Evolutionary conservation across 1,140 invertebrate genomes (phyloP).

Genomic region (Neodiprion fabricii): DNA sequence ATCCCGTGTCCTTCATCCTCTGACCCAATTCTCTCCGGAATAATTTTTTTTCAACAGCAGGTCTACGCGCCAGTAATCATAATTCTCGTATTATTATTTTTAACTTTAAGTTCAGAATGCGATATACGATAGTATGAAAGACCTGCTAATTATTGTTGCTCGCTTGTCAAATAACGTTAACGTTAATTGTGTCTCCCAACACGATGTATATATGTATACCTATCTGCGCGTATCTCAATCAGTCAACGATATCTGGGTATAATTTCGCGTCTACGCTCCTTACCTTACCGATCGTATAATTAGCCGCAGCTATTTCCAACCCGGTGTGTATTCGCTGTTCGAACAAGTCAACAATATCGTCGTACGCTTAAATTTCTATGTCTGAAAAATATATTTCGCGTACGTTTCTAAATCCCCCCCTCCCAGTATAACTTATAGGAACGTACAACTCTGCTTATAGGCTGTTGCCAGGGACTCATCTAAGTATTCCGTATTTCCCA

Average conservation of each 20-base stretch:
- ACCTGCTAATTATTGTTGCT: too few species aligned
- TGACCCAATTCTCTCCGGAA: slow-evolving; percentile 4
- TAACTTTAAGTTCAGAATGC: neutral
- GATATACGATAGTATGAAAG: too few species aligned
- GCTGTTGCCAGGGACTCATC: neutral
- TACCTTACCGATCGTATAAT: neutral
- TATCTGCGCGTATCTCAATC: too few species aligned
- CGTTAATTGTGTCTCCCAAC: too few species aligned
- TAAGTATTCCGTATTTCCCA: neutral
- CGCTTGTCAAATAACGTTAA: too few species aligned
- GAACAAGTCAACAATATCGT: neutral
- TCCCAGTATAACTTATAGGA: too few species aligned
- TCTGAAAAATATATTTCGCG: too few species aligned
- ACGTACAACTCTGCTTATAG: neutral
- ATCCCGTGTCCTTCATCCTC: neutral
- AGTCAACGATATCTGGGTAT: too few species aligned
- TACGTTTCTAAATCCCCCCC: too few species aligned
- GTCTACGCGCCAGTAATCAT: neutral
- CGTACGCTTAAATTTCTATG: neutral
- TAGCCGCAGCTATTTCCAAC: neutral
- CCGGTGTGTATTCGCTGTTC: neutral
- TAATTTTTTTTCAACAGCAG: slow-evolving; percentile 10
- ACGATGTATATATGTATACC: too few species aligned
- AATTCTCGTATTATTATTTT: neutral
- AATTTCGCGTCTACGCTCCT: too few species aligned